Evolutionary conservation across 2,888 invertebrate genomes (phyloP).

Genomic region (Caenorhabditis panamensis): DNA sequence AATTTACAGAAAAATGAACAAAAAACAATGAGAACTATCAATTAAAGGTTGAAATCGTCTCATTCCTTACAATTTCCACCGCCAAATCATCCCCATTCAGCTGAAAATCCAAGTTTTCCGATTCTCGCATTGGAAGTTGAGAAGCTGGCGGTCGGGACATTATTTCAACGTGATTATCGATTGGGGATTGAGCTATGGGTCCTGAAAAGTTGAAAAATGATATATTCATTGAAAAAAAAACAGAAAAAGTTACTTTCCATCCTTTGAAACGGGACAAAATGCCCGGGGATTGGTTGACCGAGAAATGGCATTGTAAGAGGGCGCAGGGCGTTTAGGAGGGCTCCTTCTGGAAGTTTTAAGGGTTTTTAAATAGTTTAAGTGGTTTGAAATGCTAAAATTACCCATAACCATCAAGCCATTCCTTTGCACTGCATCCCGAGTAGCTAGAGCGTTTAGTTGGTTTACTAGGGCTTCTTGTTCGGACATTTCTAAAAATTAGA

Average conservation of each 20-base stretch:
- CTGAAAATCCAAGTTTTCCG: slow-evolving; percentile 14
- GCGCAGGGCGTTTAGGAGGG: slow-evolving; percentile 36
- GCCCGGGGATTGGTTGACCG: slow-evolving; percentile 50
- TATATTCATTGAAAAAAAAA: neutral
- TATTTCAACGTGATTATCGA: slow-evolving; percentile 29
- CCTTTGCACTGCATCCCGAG: slow-evolving; percentile 34
- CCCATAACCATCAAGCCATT: slow-evolving; percentile 50
- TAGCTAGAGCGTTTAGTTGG: slow-evolving; percentile 33
- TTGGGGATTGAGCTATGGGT: slow-evolving; percentile 28
- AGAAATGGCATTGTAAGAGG: slow-evolving; percentile 44
- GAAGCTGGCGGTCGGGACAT: slow-evolving; percentile 21
- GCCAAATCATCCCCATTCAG: slow-evolving; percentile 21
- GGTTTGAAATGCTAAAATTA: no score
- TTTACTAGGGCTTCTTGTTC: slow-evolving; percentile 58
- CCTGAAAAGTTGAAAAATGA: slow-evolving; percentile 5
- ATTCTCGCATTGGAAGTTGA: slow-evolving; percentile 45
- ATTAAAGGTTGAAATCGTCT: neutral
- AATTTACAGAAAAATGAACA: slow-evolving; percentile 9
- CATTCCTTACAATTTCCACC: slow-evolving; percentile 12
- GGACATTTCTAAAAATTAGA: slow-evolving; percentile 44
- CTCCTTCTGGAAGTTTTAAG: slow-evolving; percentile 34
- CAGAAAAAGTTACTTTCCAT: slow-evolving; percentile 35
- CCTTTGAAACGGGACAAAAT: slow-evolving; percentile 51
- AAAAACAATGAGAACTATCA: neutral
- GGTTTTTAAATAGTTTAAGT: neutral